phyloP scores from a whole-genome alignment of 2,113 vertebrate species.

The Platysteira castanea region DNA sequence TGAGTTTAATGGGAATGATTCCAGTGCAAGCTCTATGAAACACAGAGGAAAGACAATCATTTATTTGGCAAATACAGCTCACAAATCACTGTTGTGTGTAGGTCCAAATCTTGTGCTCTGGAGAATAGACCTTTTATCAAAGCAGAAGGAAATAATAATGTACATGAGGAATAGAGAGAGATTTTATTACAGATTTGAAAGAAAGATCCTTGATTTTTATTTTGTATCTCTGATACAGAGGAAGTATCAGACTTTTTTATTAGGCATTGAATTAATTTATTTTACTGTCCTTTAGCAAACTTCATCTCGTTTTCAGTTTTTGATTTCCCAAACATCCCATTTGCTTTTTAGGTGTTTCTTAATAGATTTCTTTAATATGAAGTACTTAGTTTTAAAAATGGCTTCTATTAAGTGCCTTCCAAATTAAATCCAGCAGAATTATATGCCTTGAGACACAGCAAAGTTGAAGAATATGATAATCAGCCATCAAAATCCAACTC shows the following conservation, averaged over 20 bases:
- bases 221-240: slow-evolving; percentile 12
- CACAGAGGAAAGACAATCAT: neutral
- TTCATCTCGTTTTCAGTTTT: neutral
- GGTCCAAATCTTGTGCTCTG: neutral
- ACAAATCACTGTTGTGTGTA: neutral
- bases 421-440: neutral
- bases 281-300: neutral
- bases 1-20: neutral
- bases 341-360: neutral
- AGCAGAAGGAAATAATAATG: neutral
- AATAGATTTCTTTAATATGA: neutral
- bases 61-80: neutral
- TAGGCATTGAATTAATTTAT: neutral
- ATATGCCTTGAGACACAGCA: neutral
- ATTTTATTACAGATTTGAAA: neutral
- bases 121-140: neutral
- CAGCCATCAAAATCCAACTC: neutral
- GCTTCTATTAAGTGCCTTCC: neutral
- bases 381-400: neutral
- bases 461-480: neutral
- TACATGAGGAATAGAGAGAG: neutral
- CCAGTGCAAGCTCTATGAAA: neutral
- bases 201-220: neutral
- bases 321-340: neutral
- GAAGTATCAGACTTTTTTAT: neutral